These are phyloP conservation scores for Erethizon dorsatum DNA, from an alignment of 2,797 vertebrate genomes.

Conservation along the genomic window DNA sequence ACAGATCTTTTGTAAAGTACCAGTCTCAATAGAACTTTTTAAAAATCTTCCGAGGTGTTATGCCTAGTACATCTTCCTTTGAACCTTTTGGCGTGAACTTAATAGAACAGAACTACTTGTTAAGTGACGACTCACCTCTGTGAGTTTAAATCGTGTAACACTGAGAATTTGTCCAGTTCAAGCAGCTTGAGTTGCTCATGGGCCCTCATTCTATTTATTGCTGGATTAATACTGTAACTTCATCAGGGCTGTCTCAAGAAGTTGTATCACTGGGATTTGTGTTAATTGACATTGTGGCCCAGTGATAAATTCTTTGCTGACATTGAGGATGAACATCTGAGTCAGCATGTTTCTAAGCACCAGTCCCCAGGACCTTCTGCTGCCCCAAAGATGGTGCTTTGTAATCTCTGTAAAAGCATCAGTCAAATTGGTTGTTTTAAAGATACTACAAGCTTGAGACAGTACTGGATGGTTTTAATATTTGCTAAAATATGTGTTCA, in stretches of 20 bases:
- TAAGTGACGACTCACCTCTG: background rate
- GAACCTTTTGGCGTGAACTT: background rate
- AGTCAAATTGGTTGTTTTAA: background rate
- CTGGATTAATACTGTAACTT: background rate
- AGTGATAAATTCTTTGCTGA: constrained; percentile 15
- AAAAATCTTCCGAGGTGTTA: background rate
- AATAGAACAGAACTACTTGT: background rate
- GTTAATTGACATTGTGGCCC: background rate
- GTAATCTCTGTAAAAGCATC: background rate
- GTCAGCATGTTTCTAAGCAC: background rate
- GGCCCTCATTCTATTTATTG: background rate
- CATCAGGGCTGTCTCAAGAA: background rate
- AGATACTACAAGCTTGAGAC: background rate
- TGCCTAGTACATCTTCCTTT: background rate
- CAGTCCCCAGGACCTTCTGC: background rate
- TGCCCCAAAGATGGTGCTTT: background rate
- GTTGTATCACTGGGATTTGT: background rate
- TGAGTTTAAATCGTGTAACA: background rate
- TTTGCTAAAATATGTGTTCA: background rate
- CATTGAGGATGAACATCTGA: background rate
- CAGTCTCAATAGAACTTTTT: background rate
- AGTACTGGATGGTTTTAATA: background rate
- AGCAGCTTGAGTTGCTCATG: background rate
- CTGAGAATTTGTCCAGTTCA: background rate
- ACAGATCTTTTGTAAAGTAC: constrained; percentile 1